Evolutionary conservation across 2,888 invertebrate species (phyloP), one percentile per base, ranked within the genome.

Genomic region (Tiliacea aurago): DNA sequence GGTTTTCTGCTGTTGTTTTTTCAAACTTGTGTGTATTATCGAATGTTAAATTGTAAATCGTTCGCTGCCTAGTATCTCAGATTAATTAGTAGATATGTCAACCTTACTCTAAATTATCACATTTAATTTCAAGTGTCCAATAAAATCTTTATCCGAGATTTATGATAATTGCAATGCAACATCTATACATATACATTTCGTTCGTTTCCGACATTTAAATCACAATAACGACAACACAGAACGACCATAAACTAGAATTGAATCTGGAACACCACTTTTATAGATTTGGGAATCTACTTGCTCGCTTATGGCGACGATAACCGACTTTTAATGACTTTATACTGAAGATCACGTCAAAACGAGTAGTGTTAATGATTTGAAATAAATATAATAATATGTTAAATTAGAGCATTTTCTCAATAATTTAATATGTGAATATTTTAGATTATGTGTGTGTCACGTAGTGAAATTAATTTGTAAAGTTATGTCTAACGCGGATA

Each of bases 211-310:
- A 68, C 51, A 73, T 85, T 81, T 84, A 77, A 79, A 28, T 28
- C 28, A 3, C 28, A 28, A 28, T 28, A 28, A 28, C 63, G 69
- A 78, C 67, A 68, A 73, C 51, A 73, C 28, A 70, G 63, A 78
- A 64, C 51, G 56, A 41, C 61, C 59, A 71, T 83, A 84, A 82
- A 80, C 58, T 76, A 76, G 45, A 80, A 67, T 82, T 43, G 72
- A 72, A 86, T 77, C 68, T 85, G 71, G 85, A 70, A 78, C 82
- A 84, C 70, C 43, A 74, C 65, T 82, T 84, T 86, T 85, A 80
- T 73, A 56, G 63, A 77, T 84, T 82, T 82, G 73, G 85, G 73
- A 80, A 86, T 69, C 18, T 65, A 58, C 62, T 66, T 23, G 37
- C 20, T 70, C 49, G 56, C n/a, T n/a, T n/a, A n/a, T n/a, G n/a